phyloP scores from a whole-genome alignment of 2,113 vertebrate genomes.

The Prietella phreatophila region DNA sequence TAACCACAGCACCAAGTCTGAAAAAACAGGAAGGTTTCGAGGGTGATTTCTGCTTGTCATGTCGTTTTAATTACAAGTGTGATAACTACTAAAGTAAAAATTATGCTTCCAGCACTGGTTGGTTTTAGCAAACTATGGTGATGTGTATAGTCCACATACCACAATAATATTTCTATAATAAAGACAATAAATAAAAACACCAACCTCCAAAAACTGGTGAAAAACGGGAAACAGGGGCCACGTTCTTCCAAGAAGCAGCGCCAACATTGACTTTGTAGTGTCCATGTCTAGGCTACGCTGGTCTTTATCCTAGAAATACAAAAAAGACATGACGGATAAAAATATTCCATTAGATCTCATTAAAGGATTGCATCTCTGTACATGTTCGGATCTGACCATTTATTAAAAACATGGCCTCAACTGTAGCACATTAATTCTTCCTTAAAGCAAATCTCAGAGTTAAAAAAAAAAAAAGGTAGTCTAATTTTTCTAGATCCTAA shows the following conservation, averaged over 20 bases:
- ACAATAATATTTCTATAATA: background rate
- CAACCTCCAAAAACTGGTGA: slow-evolving; percentile 92
- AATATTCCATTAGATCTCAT: background rate
- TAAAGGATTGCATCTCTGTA: background rate
- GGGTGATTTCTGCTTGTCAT: background rate
- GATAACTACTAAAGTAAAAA: background rate
- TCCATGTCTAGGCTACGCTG: slow-evolving; percentile 95
- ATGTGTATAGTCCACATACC: background rate
- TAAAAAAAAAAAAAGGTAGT: background rate
- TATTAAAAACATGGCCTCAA: background rate
- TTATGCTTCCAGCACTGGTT: background rate
- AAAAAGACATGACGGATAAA: background rate
- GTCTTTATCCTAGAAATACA: slow-evolving; percentile 83
- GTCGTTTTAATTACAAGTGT: background rate
- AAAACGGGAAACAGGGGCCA: slow-evolving; percentile 95
- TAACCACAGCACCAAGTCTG: background rate
- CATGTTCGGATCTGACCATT: too few species aligned
- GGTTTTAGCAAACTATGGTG: background rate
- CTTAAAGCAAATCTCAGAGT: background rate
- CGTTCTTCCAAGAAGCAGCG: slow-evolving; percentile 86
- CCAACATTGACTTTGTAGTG: slow-evolving; percentile 93
- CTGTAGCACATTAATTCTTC: background rate
- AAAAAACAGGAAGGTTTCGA: background rate
- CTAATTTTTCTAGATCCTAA: background rate
- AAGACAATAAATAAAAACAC: background rate